Conservation (phyloP, 2,797 vertebrate species). For the Stomatorhinus walkeri region DNA sequence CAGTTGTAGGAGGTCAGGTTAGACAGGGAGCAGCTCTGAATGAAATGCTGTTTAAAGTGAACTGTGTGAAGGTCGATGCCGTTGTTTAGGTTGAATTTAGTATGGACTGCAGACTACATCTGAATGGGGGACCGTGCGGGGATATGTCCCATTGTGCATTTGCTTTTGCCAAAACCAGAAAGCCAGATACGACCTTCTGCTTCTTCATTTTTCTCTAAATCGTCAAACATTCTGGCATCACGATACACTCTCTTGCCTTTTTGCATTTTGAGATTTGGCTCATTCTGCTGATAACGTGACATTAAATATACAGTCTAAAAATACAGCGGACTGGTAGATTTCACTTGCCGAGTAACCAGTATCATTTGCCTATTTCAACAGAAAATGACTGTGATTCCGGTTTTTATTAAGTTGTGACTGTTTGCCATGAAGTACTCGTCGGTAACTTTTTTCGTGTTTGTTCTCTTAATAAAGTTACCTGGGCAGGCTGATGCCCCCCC, state of each 20-base stretch:
- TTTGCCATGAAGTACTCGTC: not conserved
- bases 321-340: not conserved
- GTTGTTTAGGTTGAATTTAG: not conserved
- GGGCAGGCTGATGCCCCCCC: not conserved
- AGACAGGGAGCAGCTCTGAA: not conserved
- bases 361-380: not conserved
- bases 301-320: not conserved
- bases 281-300: not conserved
- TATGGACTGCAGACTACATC: not conserved
- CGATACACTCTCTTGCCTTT: not conserved
- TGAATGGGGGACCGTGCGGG: not conserved
- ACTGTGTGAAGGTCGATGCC: not conserved
- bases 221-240: not conserved
- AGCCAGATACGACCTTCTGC: not conserved
- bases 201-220: not conserved
- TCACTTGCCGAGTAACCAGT: not conserved
- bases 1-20: slow-evolving; percentile 6
- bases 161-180: not conserved
- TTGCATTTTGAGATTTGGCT: not conserved
- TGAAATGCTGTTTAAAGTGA: not conserved
- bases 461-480: not conserved
- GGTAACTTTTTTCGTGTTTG: not conserved
- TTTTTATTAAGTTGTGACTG: not conserved
- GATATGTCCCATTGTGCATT: not conserved
- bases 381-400: not conserved